A percentile compares a stretch with the other conserved stretches of the same genome.
These are phyloP conservation scores for Tipula unca DNA, from an alignment of 2,888 invertebrate genomes.

Conservation along the genomic window DNA sequence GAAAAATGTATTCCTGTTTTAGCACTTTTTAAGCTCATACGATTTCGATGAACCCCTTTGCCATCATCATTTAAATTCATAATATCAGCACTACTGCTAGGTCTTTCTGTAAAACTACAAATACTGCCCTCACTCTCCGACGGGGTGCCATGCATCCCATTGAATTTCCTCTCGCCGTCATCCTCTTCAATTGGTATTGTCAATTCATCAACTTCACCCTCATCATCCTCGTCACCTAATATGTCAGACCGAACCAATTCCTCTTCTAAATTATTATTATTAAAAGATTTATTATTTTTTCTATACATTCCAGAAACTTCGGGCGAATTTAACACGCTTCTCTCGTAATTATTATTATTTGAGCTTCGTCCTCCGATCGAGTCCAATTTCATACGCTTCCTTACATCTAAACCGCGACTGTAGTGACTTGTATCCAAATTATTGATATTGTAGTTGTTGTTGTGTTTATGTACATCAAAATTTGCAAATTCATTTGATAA, in stretches of 20 bases:
- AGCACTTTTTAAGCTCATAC: slow-evolving; percentile 27
- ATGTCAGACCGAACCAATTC: background rate
- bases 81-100: slow-evolving; percentile 15
- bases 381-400: slow-evolving; percentile 1
- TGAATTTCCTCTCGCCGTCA: slow-evolving; percentile 23
- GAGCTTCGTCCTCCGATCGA: background rate
- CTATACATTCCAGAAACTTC: background rate
- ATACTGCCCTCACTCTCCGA: slow-evolving; percentile 33
- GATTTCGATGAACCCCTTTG: slow-evolving; percentile 25
- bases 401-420: background rate
- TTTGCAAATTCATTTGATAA: background rate
- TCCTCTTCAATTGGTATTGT: slow-evolving; percentile 24
- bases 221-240: slow-evolving; percentile 18
- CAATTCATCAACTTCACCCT: slow-evolving; percentile 23
- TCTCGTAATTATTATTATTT: background rate
- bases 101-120: slow-evolving; percentile 26
- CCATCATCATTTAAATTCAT: background rate
- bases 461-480: background rate
- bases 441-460: background rate
- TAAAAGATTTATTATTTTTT: slow-evolving; percentile 8
- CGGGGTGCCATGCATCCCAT: slow-evolving; percentile 27
- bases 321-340: background rate
- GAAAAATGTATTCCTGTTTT: slow-evolving; percentile 34
- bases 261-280: background rate
- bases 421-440: background rate